Conservation (phyloP, 2,888 invertebrate species). For the Suillia variegata region DNA sequence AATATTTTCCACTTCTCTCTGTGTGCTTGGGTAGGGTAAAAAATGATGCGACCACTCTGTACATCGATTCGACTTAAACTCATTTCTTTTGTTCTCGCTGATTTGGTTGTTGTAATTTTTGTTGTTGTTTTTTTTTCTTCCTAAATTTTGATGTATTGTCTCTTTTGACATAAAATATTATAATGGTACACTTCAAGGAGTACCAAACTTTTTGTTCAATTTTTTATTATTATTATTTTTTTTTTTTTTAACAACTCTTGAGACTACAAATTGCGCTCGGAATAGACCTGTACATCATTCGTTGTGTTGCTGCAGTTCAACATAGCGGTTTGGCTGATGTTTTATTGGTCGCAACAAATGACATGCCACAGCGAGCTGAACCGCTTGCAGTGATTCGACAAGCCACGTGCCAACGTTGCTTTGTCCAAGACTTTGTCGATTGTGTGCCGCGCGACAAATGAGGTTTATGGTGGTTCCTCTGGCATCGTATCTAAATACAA, state of each 20-base stretch:
- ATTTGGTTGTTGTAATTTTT: neutral
- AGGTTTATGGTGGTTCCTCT: neutral
- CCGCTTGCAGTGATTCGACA: neutral
- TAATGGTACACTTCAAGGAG: slow-evolving; percentile 1
- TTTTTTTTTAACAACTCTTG: neutral
- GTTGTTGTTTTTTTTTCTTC: neutral
- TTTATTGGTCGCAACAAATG: neutral
- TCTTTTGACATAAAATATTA: slow-evolving; percentile 1
- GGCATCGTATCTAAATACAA: neutral
- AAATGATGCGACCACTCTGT: no score
- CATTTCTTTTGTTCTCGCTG: no score
- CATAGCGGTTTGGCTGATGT: neutral
- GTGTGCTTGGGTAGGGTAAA: no score
- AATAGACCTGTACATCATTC: neutral
- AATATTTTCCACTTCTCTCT: no score
- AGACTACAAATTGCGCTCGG: neutral
- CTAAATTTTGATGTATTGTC: slow-evolving; percentile 1
- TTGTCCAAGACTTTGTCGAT: no score
- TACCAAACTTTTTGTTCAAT: no score
- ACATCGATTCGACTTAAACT: no score
- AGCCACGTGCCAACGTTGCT: slow-evolving; percentile 4
- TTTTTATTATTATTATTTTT: neutral
- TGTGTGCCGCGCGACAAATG: neutral
- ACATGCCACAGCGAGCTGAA: neutral
- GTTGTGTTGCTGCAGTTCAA: neutral